These are phyloP conservation scores for Tipula confusa DNA, from an alignment of 2,888 invertebrate genomes.

Conservation along the genomic window DNA sequence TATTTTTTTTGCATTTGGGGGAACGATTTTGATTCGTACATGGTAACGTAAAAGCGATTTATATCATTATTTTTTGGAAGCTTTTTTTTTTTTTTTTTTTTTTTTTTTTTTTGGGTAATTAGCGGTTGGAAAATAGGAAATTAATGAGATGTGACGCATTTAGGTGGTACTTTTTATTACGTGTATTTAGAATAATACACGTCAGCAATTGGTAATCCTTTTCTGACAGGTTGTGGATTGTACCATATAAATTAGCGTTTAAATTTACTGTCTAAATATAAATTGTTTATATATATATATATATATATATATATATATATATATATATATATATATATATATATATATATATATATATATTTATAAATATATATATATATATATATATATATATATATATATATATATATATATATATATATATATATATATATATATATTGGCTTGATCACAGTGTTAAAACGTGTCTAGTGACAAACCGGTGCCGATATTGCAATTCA, in stretches of 20 bases:
- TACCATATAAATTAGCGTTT: not conserved
- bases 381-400: too few species aligned
- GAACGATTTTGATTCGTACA: not conserved
- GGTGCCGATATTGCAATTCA: too few species aligned
- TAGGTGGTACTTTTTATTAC: too few species aligned
- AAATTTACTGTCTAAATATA: not conserved
- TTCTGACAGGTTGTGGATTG: not conserved
- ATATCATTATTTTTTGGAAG: not conserved
- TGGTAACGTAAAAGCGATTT: not conserved
- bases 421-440: too few species aligned
- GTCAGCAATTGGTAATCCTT: not conserved
- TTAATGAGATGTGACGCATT: not conserved
- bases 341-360: too few species aligned
- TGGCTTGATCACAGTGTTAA: too few species aligned
- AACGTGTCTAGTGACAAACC: too few species aligned
- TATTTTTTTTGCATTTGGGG: not conserved
- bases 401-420: too few species aligned
- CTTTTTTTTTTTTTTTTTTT: too few species aligned
- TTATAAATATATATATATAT: too few species aligned
- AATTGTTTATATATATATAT: not conserved
- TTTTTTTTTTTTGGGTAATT: not conserved
- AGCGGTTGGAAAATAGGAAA: not conserved
- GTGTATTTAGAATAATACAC: not conserved
- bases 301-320: too few species aligned
- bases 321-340: too few species aligned